These are phyloP conservation scores for Papilio polyxenes DNA, from an alignment of 1,140 invertebrate genomes.

Conservation along the genomic window DNA sequence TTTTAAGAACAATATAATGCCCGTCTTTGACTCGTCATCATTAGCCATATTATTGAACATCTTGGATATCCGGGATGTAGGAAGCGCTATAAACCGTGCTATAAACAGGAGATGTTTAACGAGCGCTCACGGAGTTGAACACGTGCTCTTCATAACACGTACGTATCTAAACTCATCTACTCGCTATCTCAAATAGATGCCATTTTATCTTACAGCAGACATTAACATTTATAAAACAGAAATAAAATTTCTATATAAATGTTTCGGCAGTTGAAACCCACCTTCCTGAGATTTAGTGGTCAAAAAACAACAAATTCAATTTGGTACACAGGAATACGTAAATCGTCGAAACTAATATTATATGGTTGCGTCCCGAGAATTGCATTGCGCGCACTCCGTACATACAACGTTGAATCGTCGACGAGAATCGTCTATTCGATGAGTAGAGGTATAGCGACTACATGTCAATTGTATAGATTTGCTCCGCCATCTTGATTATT, in stretches of 20 bases:
- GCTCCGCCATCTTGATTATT: no score
- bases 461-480: no score
- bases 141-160: conserved; percentile 1
- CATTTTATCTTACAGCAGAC: neutral
- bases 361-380: no score
- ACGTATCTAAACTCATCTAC: conserved; percentile 9
- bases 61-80: conserved; percentile 34
- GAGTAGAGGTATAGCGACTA: no score
- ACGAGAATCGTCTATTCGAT: no score
- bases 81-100: conserved; percentile 39
- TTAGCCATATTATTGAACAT: conserved; percentile 30
- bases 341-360: no score
- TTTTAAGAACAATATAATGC: no score
- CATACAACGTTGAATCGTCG: no score
- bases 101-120: conserved; percentile 44
- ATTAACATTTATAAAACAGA: neutral
- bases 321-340: no score
- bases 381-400: no score
- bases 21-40: neutral
- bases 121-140: neutral
- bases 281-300: no score
- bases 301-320: no score
- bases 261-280: neutral
- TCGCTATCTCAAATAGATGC: neutral
- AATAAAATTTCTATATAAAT: neutral